A percentile compares a stretch with the other conserved stretches of the same genome.
phyloP scores from a whole-genome alignment of 2,888 invertebrate species.

The Dinocampus coccinellae region DNA sequence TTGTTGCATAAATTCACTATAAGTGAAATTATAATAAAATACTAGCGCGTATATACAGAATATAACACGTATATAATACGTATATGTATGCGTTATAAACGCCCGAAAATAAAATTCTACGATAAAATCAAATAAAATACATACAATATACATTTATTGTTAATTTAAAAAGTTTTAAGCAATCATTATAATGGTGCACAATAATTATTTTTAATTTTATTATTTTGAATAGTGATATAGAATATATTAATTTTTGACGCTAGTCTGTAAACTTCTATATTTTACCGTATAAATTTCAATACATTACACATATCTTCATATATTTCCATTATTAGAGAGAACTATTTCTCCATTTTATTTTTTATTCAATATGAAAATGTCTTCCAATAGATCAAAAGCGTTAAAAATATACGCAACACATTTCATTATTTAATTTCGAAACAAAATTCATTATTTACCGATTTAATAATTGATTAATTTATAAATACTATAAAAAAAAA shows the following conservation, averaged over 20 bases:
- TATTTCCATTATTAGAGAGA: background rate
- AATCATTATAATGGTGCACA: background rate
- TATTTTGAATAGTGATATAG: too few relatives aligned
- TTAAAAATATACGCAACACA: background rate
- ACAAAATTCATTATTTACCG: background rate
- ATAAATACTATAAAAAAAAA: background rate
- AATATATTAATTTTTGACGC: conserved; percentile 48
- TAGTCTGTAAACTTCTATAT: conserved; percentile 55
- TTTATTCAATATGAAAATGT: background rate
- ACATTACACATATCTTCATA: background rate
- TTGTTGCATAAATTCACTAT: conserved; percentile 55
- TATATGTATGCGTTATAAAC: too few relatives aligned
- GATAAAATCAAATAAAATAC: conserved; percentile 1
- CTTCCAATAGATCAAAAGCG: conserved; percentile 44
- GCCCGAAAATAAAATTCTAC: too few relatives aligned
- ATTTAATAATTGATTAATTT: background rate
- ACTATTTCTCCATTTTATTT: too few relatives aligned
- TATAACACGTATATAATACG: too few relatives aligned
- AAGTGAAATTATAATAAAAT: conserved; percentile 40
- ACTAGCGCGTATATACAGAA: conserved; percentile 16
- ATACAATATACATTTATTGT: background rate
- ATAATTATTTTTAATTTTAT: background rate
- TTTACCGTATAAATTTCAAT: conserved; percentile 7
- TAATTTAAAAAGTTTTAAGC: background rate
- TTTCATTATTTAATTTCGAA: background rate